These are phyloP conservation scores for Cheumatopsyche charites DNA, from an alignment of 1,140 invertebrate genomes.

Conservation along the genomic window DNA sequence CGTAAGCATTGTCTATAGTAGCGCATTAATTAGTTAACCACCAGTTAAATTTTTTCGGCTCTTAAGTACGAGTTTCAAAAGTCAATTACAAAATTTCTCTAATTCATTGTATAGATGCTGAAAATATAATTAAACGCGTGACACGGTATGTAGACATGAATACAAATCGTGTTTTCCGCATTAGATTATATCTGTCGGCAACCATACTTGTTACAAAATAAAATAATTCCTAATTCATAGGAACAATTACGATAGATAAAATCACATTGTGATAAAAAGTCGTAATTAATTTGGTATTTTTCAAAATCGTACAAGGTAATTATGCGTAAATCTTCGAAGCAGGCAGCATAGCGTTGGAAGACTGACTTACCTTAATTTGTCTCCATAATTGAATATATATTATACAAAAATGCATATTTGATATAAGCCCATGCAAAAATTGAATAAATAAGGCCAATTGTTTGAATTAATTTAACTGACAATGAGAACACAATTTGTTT, in stretches of 20 bases:
- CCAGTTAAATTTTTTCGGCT: too few species aligned
- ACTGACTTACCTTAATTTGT: conserved; percentile 44
- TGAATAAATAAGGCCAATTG: too few species aligned
- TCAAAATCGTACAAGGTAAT: conserved; percentile 15
- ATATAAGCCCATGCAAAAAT: conserved; percentile 33
- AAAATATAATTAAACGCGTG: background rate
- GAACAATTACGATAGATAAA: too few species aligned
- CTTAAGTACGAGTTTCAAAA: too few species aligned
- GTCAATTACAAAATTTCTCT: too few species aligned
- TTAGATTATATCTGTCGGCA: background rate
- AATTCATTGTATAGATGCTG: background rate
- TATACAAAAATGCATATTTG: conserved; percentile 38
- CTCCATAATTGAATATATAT: conserved; percentile 38
- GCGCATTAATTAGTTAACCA: too few species aligned
- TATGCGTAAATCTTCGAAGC: conserved; percentile 7
- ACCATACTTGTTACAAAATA: conserved; percentile 13
- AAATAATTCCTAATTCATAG: too few species aligned
- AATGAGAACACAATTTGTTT: too few species aligned
- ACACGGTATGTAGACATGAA: conserved; percentile 43
- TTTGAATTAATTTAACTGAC: too few species aligned
- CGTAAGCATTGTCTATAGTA: too few species aligned
- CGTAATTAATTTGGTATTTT: conserved; percentile 11
- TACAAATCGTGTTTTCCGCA: conserved; percentile 19
- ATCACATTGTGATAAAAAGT: too few species aligned
- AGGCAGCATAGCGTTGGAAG: conserved; percentile 40